Conservation (phyloP, 2,888 invertebrate genomes). For the Agrotis segetum region DNA sequence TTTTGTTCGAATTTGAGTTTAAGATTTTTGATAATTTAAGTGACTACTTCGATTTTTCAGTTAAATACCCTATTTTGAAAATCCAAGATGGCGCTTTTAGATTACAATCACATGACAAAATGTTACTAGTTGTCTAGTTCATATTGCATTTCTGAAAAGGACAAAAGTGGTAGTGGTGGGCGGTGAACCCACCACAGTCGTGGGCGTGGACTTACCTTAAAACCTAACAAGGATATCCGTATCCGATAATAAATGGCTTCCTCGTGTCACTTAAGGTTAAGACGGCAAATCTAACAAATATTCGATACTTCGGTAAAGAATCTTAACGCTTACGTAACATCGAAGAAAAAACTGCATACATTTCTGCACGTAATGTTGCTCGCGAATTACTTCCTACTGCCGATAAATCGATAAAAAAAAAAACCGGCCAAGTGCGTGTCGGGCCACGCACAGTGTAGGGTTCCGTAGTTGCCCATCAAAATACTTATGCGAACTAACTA, state of each 20-base stretch:
- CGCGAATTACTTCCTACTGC: slow-evolving; percentile 23
- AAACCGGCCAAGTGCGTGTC: no score
- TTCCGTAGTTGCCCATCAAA: no score
- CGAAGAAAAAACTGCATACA: background rate
- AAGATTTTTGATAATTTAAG: no score
- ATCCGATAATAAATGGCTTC: slow-evolving; percentile 55
- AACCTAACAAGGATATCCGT: slow-evolving; percentile 61
- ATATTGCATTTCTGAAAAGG: background rate
- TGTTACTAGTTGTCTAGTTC: no score
- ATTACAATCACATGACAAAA: no score
- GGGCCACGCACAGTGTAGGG: no score
- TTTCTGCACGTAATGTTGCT: slow-evolving; percentile 25
- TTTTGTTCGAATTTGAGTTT: no score
- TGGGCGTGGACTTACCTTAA: slow-evolving; percentile 48
- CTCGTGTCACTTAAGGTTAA: slow-evolving; percentile 44
- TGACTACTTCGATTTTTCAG: no score
- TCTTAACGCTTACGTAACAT: slow-evolving; percentile 7
- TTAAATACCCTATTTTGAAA: no score
- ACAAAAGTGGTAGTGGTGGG: slow-evolving; percentile 40
- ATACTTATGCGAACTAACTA: no score
- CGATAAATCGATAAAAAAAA: slow-evolving; percentile 14
- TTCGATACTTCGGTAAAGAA: slow-evolving; percentile 3
- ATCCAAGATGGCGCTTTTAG: no score
- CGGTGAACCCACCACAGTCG: slow-evolving; percentile 5
- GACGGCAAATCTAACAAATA: slow-evolving; percentile 6